These are phyloP conservation scores for Leucopternis melanops DNA, from an alignment of 2,113 vertebrate species.

Conservation along the genomic window DNA sequence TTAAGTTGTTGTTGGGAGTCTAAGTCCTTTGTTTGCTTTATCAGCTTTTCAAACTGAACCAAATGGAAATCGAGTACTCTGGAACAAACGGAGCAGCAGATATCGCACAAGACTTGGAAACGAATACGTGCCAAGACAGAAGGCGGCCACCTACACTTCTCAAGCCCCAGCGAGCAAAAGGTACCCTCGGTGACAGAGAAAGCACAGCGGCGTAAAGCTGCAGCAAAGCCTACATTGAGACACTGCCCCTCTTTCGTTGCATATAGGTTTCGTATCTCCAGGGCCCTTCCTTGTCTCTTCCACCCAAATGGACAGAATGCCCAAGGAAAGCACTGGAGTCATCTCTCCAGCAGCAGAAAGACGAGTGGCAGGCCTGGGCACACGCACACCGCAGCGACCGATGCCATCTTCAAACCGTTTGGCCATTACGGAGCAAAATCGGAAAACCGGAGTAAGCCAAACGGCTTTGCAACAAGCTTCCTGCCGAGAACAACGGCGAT, in stretches of 20 bases:
- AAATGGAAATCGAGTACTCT: not conserved
- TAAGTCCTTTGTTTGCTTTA: not conserved
- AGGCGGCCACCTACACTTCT: not conserved
- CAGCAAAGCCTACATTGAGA: fast-evolving
- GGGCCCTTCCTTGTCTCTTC: not conserved
- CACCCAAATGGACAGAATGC: not conserved
- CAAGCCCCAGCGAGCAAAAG: not conserved
- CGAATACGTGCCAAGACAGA: not conserved
- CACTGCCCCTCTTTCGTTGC: too few relatives aligned
- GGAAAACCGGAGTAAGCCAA: not conserved
- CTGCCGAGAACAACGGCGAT: fast-evolving
- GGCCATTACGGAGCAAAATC: not conserved
- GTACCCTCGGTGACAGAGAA: not conserved
- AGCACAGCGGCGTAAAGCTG: not conserved
- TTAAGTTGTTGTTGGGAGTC: slow-evolving; percentile 19
- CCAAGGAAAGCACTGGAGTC: not conserved
- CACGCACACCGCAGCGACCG: fast-evolving
- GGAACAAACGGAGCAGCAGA: not conserved
- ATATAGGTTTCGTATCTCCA: fast-evolving
- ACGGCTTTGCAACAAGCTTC: not conserved
- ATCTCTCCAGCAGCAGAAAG: not conserved
- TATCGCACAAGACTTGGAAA: not conserved
- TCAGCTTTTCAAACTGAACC: not conserved
- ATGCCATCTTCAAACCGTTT: fast-evolving
- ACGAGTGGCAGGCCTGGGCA: not conserved